phyloP scores from a whole-genome alignment of 2,888 invertebrate genomes.

The Ophonus ardosiacus region DNA sequence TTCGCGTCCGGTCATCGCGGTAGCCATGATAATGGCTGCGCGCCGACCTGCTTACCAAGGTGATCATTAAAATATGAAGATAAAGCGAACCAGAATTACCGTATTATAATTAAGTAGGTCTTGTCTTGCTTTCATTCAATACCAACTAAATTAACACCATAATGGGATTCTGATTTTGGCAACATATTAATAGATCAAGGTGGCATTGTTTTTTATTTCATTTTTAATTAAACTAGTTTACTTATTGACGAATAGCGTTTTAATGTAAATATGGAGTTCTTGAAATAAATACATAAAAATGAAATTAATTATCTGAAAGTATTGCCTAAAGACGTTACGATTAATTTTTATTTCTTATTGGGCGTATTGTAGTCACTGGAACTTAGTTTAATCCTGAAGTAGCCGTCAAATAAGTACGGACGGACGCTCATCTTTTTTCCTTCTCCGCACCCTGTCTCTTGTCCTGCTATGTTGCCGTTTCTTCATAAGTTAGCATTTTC shows the following conservation, averaged over 20 bases:
- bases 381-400: no score
- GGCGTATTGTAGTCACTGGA: no score
- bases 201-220: neutral
- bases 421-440: no score
- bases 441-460: no score
- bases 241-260: neutral
- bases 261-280: neutral
- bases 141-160: neutral
- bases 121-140: conserved; percentile 41
- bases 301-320: neutral
- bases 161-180: conserved; percentile 25
- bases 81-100: conserved; percentile 29
- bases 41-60: conserved; percentile 41
- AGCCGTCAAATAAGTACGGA: no score
- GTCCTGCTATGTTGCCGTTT: no score
- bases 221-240: neutral
- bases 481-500: no score
- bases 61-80: conserved; percentile 47
- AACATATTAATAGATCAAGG: neutral
- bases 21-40: conserved; percentile 39
- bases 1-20: conserved; percentile 30
- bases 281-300: neutral
- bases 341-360: no score
- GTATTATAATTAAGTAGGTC: conserved; percentile 41
- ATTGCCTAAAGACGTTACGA: no score